phyloP scores from a whole-genome alignment of 2,797 vertebrate species.

The Scomberomorus guttatus region DNA sequence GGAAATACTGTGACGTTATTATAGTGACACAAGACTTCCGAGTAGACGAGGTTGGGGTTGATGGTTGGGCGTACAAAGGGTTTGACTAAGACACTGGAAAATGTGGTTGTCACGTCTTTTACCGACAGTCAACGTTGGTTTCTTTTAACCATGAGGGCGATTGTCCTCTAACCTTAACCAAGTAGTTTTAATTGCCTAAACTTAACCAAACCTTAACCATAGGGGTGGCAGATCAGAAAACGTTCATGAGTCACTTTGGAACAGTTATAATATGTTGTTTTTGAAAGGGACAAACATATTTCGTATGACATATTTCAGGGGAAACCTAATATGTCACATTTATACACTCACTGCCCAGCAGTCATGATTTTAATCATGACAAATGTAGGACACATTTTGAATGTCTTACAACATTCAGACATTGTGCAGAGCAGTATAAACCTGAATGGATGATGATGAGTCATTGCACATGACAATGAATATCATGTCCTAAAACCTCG shows the following conservation, averaged over 20 bases:
- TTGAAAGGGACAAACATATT: neutral
- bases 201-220: constrained; percentile 18
- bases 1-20: constrained; percentile 36
- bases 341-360: neutral
- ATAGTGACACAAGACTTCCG: constrained; percentile 17
- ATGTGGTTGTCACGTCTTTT: constrained; percentile 18
- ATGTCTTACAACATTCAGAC: constrained; percentile 40
- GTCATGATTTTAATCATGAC: constrained; percentile 48
- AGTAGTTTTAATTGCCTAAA: constrained; percentile 31
- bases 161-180: constrained; percentile 19
- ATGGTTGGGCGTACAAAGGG: constrained; percentile 28
- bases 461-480: constrained; percentile 69
- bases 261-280: neutral
- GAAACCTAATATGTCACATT: constrained; percentile 15
- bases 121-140: constrained; percentile 35
- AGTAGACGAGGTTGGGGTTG: neutral
- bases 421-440: constrained; percentile 23
- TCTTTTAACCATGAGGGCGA: constrained; percentile 42
- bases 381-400: constrained; percentile 30
- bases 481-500: constrained; percentile 57
- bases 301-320: neutral
- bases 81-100: constrained; percentile 19
- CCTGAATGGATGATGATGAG: constrained; percentile 50
- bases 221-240: constrained; percentile 31
- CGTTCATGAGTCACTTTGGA: constrained; percentile 24